A percentile compares a stretch with the other conserved stretches of the same genome.
phyloP scores from a whole-genome alignment of 2,113 vertebrate genomes.

The Hippoglossus stenolepis region DNA sequence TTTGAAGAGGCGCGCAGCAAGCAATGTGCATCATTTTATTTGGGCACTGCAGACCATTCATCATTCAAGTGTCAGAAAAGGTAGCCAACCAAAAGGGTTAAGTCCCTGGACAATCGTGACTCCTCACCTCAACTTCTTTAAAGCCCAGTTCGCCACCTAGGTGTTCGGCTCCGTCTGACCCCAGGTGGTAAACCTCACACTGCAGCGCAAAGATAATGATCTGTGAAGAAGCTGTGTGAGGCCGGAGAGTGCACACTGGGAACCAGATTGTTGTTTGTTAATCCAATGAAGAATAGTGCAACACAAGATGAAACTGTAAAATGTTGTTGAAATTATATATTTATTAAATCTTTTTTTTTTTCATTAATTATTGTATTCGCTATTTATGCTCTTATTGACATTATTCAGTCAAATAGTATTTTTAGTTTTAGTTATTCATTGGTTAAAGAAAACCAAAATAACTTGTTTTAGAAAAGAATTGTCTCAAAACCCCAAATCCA shows the following conservation, averaged over 20 bases:
- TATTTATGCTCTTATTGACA: too few relatives aligned
- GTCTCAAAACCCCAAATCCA: too few relatives aligned
- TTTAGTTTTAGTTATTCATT: too few relatives aligned
- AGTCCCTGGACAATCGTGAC: constrained; percentile 24
- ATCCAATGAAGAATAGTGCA: background rate
- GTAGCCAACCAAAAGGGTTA: background rate
- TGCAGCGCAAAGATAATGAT: background rate
- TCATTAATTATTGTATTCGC: too few relatives aligned
- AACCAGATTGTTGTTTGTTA: background rate
- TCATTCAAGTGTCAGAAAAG: constrained; percentile 3
- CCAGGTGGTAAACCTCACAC: constrained; percentile 43
- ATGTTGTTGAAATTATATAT: too few relatives aligned
- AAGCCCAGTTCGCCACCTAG: constrained; percentile 24
- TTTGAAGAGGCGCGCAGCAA: constrained; percentile 3
- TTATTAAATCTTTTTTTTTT: too few relatives aligned
- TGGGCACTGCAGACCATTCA: background rate
- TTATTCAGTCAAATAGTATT: too few relatives aligned
- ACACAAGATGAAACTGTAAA: background rate
- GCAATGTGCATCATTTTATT: constrained; percentile 5
- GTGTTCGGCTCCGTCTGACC: constrained; percentile 25
- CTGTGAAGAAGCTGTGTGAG: background rate
- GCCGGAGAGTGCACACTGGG: background rate
- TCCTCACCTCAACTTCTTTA: constrained; percentile 26
- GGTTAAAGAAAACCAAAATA: too few relatives aligned
- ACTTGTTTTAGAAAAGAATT: too few relatives aligned